Conservation (phyloP, 2,888 invertebrate genomes). For the Parthenolecanium corni region DNA sequence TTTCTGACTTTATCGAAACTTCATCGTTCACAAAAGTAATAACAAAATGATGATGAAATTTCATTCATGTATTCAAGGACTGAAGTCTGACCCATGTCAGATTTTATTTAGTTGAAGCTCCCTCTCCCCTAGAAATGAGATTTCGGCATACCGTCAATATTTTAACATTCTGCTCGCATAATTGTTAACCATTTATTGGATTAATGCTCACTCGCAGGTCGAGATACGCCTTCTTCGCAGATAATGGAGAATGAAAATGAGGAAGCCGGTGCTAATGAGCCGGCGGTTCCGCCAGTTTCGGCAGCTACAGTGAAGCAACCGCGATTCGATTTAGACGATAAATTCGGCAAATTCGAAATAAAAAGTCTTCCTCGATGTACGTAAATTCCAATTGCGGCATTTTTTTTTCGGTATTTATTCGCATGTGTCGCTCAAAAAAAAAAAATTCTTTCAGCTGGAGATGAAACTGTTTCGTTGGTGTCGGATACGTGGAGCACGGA, state of each 20-base stretch:
- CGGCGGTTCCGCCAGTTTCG: constrained; percentile 38
- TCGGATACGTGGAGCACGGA: constrained; percentile 99
- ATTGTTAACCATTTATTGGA: too few species aligned
- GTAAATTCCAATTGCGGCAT: neutral
- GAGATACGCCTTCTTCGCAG: constrained; percentile 92
- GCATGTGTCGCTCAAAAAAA: neutral
- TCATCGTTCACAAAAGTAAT: too few species aligned
- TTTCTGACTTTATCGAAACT: too few species aligned
- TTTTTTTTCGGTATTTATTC: constrained; percentile 31
- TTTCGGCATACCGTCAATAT: too few species aligned
- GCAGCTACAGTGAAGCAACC: constrained; percentile 59
- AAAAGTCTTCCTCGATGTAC: constrained; percentile 51
- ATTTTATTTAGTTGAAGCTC: too few species aligned
- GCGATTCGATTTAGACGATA: constrained; percentile 90
- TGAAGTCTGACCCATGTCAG: too few species aligned
- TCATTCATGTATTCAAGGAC: constrained; percentile 4
- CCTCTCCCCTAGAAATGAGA: too few species aligned
- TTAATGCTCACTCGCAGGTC: too few species aligned
- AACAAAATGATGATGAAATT: too few species aligned
- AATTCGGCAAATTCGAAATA: constrained; percentile 96
- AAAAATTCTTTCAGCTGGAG: constrained; percentile 50
- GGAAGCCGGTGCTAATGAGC: constrained; percentile 39
- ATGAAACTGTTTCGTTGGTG: constrained; percentile 92
- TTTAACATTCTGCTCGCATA: too few species aligned
- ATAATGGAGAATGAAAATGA: constrained; percentile 63